A percentile compares a stretch with the other conserved stretches of the same genome.
These are phyloP conservation scores for Upupa epops DNA, from an alignment of 2,113 vertebrate species.

Conservation along the genomic window DNA sequence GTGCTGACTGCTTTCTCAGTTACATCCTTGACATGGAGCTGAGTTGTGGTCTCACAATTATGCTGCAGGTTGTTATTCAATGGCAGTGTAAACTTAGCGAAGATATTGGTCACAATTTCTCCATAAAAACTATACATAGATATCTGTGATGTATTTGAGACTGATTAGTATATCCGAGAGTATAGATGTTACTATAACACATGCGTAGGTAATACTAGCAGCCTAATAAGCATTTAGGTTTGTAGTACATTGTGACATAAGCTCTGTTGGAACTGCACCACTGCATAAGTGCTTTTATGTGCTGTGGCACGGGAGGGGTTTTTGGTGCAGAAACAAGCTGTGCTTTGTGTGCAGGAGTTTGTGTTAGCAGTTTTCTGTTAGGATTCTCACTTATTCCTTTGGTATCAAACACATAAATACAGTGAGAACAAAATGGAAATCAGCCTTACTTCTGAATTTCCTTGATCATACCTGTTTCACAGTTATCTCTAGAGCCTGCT, in stretches of 20 bases:
- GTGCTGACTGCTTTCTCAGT: background rate
- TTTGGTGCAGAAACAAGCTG: background rate
- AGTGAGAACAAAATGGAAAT: background rate
- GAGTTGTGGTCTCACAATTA: background rate
- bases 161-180: background rate
- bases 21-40: background rate
- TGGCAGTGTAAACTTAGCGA: background rate
- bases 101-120: background rate
- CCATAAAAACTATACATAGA: background rate
- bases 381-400: background rate
- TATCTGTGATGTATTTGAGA: background rate
- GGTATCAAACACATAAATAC: background rate
- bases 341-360: background rate
- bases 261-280: background rate
- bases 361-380: background rate
- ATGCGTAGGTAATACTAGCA: background rate
- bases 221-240: background rate
- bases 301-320: background rate
- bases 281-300: background rate
- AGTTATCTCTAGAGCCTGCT: background rate
- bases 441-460: background rate
- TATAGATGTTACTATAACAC: background rate
- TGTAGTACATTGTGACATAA: background rate
- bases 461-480: no score
- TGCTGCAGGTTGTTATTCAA: background rate